Evolutionary conservation across 2,113 vertebrate species (phyloP).

Genomic region (Girardinichthys multiradiatus): DNA sequence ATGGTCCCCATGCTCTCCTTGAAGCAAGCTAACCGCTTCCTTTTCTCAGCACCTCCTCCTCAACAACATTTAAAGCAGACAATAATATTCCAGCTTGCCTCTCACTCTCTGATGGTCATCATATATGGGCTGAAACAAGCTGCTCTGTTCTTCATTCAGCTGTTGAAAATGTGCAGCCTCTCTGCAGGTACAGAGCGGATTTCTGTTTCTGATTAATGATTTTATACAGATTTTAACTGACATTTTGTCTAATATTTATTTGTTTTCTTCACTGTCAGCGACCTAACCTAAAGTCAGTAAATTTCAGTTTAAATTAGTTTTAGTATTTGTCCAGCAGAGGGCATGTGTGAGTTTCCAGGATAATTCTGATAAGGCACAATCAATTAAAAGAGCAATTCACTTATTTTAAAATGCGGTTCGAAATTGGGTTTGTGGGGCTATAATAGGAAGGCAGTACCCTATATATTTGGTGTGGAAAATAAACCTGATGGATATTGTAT

Average conservation of each 20-base stretch:
- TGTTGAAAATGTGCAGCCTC: background rate
- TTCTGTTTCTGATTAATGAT: background rate
- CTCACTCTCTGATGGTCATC: background rate
- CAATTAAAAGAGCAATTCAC: too few relatives aligned
- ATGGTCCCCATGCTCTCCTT: background rate
- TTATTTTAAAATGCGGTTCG: too few relatives aligned
- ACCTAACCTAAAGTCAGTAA: accelerated
- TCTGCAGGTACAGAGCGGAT: background rate
- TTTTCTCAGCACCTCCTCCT: background rate
- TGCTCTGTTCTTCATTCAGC: background rate
- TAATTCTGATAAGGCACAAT: too few relatives aligned
- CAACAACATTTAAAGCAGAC: background rate
- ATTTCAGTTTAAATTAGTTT: background rate
- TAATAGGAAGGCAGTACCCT: too few relatives aligned
- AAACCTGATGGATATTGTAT: too few relatives aligned
- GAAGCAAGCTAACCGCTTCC: constrained; percentile 13
- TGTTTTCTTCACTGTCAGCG: background rate
- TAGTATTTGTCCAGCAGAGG: background rate
- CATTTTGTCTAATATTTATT: background rate
- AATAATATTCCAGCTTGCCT: background rate
- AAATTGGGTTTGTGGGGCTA: too few relatives aligned
- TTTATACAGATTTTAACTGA: background rate
- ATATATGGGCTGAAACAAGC: background rate
- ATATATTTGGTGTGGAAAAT: too few relatives aligned
- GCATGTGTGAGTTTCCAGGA: too few relatives aligned